phyloP scores from a whole-genome alignment of 2,113 vertebrate species.

The Psittacus erithacus region DNA sequence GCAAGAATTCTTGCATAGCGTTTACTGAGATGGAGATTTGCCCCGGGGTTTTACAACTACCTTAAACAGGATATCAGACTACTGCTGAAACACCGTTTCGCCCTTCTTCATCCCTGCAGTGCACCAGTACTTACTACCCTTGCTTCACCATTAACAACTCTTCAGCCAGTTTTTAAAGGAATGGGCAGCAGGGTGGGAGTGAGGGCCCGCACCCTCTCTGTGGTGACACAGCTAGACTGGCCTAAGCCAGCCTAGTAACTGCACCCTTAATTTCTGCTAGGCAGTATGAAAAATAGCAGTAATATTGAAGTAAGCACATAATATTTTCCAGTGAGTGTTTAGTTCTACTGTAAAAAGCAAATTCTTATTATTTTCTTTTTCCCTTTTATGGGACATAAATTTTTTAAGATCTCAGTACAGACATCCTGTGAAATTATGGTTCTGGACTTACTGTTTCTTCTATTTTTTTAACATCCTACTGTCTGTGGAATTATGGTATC shows the following conservation, averaged over 20 bases:
- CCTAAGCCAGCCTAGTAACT: background rate
- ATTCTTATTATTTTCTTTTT: background rate
- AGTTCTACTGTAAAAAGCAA: background rate
- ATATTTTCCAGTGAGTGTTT: background rate
- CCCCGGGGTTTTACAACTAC: background rate
- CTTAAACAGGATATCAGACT: background rate
- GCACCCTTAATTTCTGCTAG: background rate
- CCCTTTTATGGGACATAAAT: background rate
- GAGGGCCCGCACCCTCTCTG: background rate
- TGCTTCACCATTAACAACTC: background rate
- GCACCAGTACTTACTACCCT: background rate
- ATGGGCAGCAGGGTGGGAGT: background rate
- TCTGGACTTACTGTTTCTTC: background rate
- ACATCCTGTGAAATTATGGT: background rate
- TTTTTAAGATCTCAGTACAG: background rate
- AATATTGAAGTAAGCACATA: background rate
- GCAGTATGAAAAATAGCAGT: background rate
- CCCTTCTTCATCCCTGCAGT: background rate
- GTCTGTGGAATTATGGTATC: background rate
- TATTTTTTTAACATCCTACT: background rate
- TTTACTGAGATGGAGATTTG: background rate
- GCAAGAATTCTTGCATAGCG: background rate
- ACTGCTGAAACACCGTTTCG: background rate
- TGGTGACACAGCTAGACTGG: background rate
- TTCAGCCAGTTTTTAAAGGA: background rate